Percentiles rank a stretch among this genome's conserved stretches.
Evolutionary conservation across 2,113 vertebrate genomes (phyloP).

Genomic region (Jaculus jaculus): DNA sequence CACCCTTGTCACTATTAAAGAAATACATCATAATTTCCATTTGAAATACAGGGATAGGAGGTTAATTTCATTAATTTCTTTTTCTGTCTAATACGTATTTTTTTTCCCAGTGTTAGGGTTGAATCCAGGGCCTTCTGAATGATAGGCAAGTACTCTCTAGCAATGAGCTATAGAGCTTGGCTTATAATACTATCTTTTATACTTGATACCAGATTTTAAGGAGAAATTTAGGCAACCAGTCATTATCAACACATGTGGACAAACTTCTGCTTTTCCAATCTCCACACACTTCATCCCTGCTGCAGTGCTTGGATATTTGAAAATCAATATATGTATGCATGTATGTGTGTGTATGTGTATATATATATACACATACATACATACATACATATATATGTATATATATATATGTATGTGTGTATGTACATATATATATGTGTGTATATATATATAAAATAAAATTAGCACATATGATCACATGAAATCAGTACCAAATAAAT

Average conservation of each 20-base stretch:
- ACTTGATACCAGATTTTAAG: not conserved
- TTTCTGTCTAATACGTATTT: not conserved
- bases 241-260: not conserved
- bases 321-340: not conserved
- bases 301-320: not conserved
- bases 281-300: not conserved
- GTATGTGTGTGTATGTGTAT: too few relatives aligned
- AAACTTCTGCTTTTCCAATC: constrained; percentile 1
- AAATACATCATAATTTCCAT: not conserved
- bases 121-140: not conserved
- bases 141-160: not conserved
- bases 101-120: not conserved
- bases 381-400: too few relatives aligned
- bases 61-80: not conserved
- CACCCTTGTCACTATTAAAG: not conserved
- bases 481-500: not conserved
- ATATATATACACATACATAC: too few relatives aligned
- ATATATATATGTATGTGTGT: too few relatives aligned
- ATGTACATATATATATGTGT: too few relatives aligned
- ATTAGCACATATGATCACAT: not conserved
- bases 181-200: not conserved
- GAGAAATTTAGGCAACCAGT: not conserved
- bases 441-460: not conserved
- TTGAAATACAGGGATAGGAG: constrained; percentile 2
- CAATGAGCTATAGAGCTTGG: not conserved